Conservation (phyloP, 2,888 invertebrate genomes). For the Drosophila meridiana region DNA sequence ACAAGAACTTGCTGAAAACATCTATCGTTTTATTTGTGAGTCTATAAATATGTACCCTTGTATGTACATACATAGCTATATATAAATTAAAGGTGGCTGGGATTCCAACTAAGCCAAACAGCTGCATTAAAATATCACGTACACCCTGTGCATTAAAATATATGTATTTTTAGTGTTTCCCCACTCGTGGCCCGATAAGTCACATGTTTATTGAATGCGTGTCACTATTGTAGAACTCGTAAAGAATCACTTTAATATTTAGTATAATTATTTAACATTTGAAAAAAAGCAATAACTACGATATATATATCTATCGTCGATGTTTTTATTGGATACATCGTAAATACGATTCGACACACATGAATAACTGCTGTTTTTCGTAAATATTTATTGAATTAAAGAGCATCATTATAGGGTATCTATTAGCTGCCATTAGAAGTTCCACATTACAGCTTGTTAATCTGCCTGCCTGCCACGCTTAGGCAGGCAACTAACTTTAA, state of each 20-base stretch:
- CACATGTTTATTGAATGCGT: slow-evolving; percentile 5
- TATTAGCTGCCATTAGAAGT: neutral
- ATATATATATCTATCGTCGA: neutral
- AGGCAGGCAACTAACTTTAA: neutral
- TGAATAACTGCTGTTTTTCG: neutral
- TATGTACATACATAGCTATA: neutral
- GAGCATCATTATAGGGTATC: neutral
- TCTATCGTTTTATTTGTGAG: neutral
- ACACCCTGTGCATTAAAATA: neutral
- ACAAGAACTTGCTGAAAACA: slow-evolving; percentile 5
- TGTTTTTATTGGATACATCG: neutral
- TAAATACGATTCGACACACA: neutral
- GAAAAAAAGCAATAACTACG: neutral
- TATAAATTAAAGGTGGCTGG: neutral
- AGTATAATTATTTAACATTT: neutral
- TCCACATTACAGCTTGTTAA: neutral
- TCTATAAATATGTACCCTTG: neutral
- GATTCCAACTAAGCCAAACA: slow-evolving; percentile 1
- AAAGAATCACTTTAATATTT: neutral
- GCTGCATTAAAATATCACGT: slow-evolving; percentile 14
- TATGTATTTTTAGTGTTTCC: slow-evolving; percentile 1
- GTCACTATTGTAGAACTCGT: neutral
- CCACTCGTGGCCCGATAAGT: neutral
- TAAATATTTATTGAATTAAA: neutral
- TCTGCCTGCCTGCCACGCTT: neutral